Base-by-base conservation (phyloP, 1,140 invertebrate species). In the Rhyacophila brunnea region DNA sequence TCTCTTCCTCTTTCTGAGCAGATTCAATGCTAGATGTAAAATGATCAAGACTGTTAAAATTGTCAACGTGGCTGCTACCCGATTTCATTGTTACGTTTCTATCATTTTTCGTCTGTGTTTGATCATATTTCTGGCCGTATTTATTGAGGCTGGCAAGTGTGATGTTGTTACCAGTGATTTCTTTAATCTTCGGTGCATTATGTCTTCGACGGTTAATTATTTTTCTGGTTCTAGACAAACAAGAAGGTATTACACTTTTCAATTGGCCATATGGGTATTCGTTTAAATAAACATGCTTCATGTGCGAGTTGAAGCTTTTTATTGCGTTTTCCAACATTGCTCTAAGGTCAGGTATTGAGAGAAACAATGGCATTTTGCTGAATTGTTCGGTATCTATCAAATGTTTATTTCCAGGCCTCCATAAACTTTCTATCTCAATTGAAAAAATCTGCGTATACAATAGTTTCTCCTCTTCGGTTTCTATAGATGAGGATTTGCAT, bases 221-320 rank as follows among this genome's bases (percentile, higher is more conserved):
- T 28, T 57, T 57, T 32, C 54, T 48, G 13, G 44, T 45, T 20
- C 48, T 34, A 11, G 44, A 40, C 14, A 40, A 38, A 28, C 23
- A 3, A 5, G 35, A 48, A 2, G 54, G 44, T 4, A 34, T 23
- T 9, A 34, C n/a, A 40, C 15, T 48, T 23, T 49, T 57, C 19
- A 48, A 45, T 17, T 48, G 47, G 18, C 47, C 40, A 15, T 35
- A 47, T 23, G 45, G 54, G 28, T 57, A 44, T 7, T 48, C 45
- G n/a, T 13, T 46, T 4, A 45, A 40, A 32, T 57, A 57, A 9
- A 48, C 15, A 15, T 32, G 40, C 36, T 57, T 57, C 54, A 57
- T 57, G 7, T 57, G 44, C 11, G 38, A 48, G 32, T 57, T 57
- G 45, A 57, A 57, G 15, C 48, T 57, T 49, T 48, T 44, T 19